Base-by-base conservation (phyloP, 2,797 vertebrate genomes). In the Todus mexicanus region DNA sequence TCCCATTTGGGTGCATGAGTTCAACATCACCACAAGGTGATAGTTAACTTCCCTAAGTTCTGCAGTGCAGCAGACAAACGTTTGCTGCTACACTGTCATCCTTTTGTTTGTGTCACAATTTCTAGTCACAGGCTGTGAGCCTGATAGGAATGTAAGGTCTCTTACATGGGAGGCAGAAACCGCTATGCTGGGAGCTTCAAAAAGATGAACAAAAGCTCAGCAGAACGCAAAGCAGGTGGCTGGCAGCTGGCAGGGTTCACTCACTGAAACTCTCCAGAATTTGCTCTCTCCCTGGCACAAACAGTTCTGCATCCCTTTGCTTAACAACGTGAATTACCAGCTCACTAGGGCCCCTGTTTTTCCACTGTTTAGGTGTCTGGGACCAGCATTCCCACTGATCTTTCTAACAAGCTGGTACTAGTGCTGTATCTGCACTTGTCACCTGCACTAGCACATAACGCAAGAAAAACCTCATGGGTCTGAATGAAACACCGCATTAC, bases 221-320 rank as follows among this genome's bases (percentile, higher is more conserved):
- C 6, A 0, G 2, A 71, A 48, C 48, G 26, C 23, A 48, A 15
- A n/a, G 31, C 3, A 4, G 0, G 0, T 31, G 56, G 31, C 65
- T 73, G 70, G 57, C 56, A 47, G 56, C 35, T 51, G 60, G 15
- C 5, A 23, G 26, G 19, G 20, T 43, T 72, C 23, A 29, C 73
- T 94, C 96, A 92, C 89, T 96, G 96, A 96, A 97, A 95, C 56
- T 54, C 45, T 82, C 88, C 84, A 92, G 92, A 91, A 90, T 51
- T 65, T 82, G 54, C 71, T 90, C 22, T 35, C 18, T 93, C 95
- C 83, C 80, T 94, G 81, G 92, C 87, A 96, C 93, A 78, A 79
- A 45, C 38, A 48, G 33, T 94, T 94, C 89, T 89, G 42, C 92
- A 53, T 76, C 85, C 84, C 78, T 70, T 94, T 89, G 70, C 80